These are phyloP conservation scores for Drosophila recens DNA, from an alignment of 2,888 invertebrate species.

Conservation along the genomic window DNA sequence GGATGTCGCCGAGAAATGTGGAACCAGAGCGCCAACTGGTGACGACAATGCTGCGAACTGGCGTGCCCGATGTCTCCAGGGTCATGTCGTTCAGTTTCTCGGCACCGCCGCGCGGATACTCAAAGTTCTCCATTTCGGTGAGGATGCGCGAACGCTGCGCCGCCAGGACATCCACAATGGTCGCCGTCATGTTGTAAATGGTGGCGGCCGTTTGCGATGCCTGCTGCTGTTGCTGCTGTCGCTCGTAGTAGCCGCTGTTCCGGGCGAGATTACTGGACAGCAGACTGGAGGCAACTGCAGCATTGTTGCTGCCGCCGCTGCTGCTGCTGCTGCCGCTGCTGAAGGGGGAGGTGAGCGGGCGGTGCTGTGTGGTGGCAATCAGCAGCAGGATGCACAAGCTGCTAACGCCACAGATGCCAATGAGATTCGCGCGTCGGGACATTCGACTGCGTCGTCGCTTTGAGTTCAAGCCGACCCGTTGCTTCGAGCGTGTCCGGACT, in stretches of 20 bases:
- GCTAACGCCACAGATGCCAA: constrained; percentile 85
- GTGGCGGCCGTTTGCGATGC: constrained; percentile 65
- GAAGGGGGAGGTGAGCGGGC: constrained; percentile 80
- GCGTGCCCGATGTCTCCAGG: constrained; percentile 89
- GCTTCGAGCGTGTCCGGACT: constrained; percentile 77
- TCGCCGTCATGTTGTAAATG: constrained; percentile 84
- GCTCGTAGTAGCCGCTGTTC: constrained; percentile 68
- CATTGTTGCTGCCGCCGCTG: constrained; percentile 53
- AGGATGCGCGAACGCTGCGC: constrained; percentile 87
- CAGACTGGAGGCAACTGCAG: constrained; percentile 35
- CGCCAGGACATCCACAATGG: constrained; percentile 87
- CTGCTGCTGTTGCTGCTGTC: constrained; percentile 65
- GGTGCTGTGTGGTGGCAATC: constrained; percentile 85
- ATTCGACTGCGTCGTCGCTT: constrained; percentile 82
- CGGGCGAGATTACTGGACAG: constrained; percentile 43
- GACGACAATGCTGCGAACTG: constrained; percentile 91
- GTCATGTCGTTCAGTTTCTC: constrained; percentile 89
- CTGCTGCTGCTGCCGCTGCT: constrained; percentile 55
- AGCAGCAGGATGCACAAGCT: constrained; percentile 85
- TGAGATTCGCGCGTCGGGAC: constrained; percentile 85
- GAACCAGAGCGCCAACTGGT: constrained; percentile 97
- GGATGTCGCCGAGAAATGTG: constrained; percentile 94
- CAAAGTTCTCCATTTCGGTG: constrained; percentile 87
- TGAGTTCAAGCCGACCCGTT: constrained; percentile 74
- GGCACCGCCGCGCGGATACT: constrained; percentile 87